Evolutionary conservation across 2,113 vertebrate genomes (phyloP).

Genomic region (Notothenia coriiceps): DNA sequence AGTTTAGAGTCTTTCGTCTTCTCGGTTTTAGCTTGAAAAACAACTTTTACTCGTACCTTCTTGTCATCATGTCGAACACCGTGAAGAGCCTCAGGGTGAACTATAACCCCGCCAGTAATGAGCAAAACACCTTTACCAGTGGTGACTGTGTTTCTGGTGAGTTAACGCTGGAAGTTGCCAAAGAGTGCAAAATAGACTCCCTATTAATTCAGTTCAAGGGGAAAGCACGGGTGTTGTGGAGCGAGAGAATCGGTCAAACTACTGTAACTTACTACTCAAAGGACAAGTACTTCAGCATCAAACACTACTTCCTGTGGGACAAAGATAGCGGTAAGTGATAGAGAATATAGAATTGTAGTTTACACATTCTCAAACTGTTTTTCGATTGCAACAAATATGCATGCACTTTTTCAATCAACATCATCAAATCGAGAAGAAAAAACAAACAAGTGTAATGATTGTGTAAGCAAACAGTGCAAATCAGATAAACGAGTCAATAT

Average conservation of each 20-base stretch:
- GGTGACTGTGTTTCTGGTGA: constrained; percentile 72
- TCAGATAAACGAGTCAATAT: too few relatives aligned
- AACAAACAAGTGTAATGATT: too few relatives aligned
- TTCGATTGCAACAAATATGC: too few relatives aligned
- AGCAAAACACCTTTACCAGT: constrained; percentile 60
- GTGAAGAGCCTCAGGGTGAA: constrained; percentile 69
- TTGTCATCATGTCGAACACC: constrained; percentile 54
- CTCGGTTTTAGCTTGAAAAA: too few relatives aligned
- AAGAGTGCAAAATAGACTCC: constrained; percentile 60
- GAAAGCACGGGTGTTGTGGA: constrained; percentile 75
- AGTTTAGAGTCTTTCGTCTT: not conserved
- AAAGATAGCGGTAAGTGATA: not conserved
- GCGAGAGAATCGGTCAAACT: constrained; percentile 48
- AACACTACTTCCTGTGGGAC: constrained; percentile 65
- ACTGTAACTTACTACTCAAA: constrained; percentile 67
- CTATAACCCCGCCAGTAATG: constrained; percentile 55
- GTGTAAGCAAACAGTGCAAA: too few relatives aligned
- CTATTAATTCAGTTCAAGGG: constrained; percentile 79
- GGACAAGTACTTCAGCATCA: constrained; percentile 78
- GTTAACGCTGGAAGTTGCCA: constrained; percentile 71
- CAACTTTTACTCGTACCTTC: not conserved
- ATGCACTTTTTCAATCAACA: too few relatives aligned
- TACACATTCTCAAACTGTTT: too few relatives aligned
- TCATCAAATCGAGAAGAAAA: too few relatives aligned
- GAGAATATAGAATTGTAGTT: too few relatives aligned